Percentiles rank a stretch among this genome's conserved stretches.
Conservation (phyloP, 2,797 vertebrate genomes). For the Alcedo atthis region DNA sequence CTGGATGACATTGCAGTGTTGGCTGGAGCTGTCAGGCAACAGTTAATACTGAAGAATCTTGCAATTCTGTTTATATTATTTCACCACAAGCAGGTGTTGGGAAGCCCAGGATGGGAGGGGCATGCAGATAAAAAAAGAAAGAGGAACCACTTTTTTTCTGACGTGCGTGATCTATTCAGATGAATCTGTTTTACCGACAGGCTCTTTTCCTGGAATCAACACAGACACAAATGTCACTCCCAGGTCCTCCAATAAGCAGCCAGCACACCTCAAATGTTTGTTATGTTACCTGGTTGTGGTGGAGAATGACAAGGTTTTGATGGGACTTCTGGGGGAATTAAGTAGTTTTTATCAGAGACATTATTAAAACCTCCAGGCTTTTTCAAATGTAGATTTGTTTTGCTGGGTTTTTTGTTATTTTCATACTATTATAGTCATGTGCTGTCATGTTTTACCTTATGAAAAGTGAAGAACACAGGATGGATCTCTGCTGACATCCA, state of each 20-base stretch:
- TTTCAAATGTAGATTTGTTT: background rate
- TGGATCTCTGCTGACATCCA: background rate
- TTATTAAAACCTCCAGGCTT: background rate
- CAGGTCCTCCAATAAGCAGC: background rate
- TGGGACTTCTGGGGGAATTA: background rate
- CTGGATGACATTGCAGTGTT: background rate
- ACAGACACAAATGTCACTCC: background rate
- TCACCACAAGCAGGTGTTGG: slow-evolving; percentile 38
- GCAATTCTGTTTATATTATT: slow-evolving; percentile 23
- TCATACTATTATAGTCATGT: accelerated
- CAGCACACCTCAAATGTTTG: background rate
- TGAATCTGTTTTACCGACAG: slow-evolving; percentile 31
- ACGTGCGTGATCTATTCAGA: slow-evolving; percentile 3
- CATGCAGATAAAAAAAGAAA: slow-evolving; percentile 18
- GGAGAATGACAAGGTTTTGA: background rate
- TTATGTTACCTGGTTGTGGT: background rate
- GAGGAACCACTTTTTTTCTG: slow-evolving; percentile 40
- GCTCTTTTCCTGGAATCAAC: slow-evolving; percentile 56
- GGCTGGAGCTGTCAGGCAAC: background rate
- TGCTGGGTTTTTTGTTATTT: background rate
- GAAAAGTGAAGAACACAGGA: background rate
- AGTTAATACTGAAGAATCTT: slow-evolving; percentile 31
- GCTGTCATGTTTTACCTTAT: background rate
- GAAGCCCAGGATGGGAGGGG: slow-evolving; percentile 37
- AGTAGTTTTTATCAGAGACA: background rate